These are phyloP conservation scores for Morus bassanus DNA, from an alignment of 2,797 vertebrate species.

Conservation along the genomic window DNA sequence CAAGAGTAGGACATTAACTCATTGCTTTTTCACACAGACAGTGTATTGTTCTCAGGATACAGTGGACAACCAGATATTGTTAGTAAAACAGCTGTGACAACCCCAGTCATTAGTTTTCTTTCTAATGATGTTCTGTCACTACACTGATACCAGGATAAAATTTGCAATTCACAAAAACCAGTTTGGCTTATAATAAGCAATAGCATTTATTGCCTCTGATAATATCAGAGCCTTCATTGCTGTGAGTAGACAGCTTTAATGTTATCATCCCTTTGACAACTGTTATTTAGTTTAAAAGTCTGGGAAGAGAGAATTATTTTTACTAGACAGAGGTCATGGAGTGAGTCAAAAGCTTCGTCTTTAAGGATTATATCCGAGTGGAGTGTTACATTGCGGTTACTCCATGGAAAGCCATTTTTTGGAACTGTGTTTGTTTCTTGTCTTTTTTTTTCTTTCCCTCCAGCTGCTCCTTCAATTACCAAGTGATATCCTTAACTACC, in stretches of 20 bases:
- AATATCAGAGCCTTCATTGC: background rate
- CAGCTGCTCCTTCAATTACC: background rate
- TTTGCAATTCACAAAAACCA: background rate
- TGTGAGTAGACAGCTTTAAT: background rate
- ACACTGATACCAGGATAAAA: background rate
- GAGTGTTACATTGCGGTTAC: background rate
- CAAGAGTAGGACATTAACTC: background rate
- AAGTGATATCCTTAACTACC: too few species aligned
- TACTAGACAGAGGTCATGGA: background rate
- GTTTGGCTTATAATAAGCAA: background rate
- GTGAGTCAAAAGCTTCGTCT: background rate
- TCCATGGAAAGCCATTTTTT: background rate
- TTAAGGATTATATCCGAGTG: background rate
- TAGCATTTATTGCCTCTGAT: background rate
- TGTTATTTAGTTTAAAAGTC: background rate
- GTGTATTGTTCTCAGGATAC: background rate
- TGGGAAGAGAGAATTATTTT: background rate
- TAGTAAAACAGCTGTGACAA: background rate
- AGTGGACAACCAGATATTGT: background rate
- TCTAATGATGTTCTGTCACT: background rate
- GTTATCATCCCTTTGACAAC: background rate
- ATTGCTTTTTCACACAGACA: background rate
- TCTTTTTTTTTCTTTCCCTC: background rate
- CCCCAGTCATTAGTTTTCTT: background rate
- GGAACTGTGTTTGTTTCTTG: background rate